Conservation (phyloP, 92 coral and sea anemone genomes). For the Isaurus tuberculatus region DNA sequence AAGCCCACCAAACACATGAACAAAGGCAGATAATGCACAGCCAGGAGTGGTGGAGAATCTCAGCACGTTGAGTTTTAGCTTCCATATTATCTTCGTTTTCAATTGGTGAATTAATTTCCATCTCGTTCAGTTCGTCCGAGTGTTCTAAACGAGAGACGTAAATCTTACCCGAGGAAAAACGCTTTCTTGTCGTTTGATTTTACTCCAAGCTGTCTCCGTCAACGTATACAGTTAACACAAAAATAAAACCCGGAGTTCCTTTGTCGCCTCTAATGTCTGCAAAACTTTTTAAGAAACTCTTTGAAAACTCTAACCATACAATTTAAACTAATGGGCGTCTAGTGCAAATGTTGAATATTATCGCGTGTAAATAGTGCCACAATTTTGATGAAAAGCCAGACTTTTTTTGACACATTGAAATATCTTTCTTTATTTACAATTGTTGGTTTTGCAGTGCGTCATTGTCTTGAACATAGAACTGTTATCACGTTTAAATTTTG, state of each 20-base stretch:
- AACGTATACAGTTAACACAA: not conserved
- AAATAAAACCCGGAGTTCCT: not conserved
- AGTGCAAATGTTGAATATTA: not conserved
- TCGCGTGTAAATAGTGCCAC: conserved; percentile 1
- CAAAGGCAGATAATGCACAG: conserved; percentile 22
- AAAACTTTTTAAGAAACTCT: not conserved
- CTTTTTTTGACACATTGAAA: not conserved
- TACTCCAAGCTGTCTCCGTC: not conserved
- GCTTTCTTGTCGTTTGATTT: not conserved
- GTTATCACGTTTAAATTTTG: no score
- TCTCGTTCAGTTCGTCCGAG: not conserved
- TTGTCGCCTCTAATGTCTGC: no score
- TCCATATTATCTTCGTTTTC: not conserved
- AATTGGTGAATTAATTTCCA: not conserved
- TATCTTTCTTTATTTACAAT: not conserved
- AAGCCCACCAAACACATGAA: conserved; percentile 37
- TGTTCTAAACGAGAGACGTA: not conserved
- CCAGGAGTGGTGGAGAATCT: conserved; percentile 27
- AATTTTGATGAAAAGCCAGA: not conserved
- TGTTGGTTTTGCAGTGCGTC: not conserved
- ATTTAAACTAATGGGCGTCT: no score
- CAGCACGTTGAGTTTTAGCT: conserved; percentile 13
- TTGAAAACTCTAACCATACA: no score
- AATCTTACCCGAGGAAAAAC: not conserved
- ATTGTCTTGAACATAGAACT: no score